Base-by-base conservation (phyloP, 2,888 invertebrate species). In the Melinaea menophilus region DNA sequence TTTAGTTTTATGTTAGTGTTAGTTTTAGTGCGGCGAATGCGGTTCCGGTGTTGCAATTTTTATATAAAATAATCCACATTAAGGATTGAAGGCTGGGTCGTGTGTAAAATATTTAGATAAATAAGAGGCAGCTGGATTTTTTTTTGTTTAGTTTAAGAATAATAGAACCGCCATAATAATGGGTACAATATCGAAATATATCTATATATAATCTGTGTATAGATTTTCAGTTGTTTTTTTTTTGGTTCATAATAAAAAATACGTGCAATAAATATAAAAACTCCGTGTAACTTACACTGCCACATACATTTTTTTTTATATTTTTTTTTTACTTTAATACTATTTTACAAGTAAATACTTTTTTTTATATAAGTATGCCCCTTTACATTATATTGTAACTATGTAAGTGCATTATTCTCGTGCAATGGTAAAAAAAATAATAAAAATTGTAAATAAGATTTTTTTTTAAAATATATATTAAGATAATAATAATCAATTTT, bases 1-100 rank as follows among this genome's bases (percentile, higher is more conserved):
- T 33, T 37, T 55, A 51, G 46, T 56, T 62, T 56, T 45, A 59
- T 47, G 7, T 37, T 37, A 37, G 37, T 7, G 41, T 41, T 41
- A 41, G 3, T 41, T 1, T 41, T 41, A 41, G 9, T 66, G 66
- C 72, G 71, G 75, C 68, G 55, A 56, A 55, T 65, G 61, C 51
- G 41, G 58, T 63, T 63, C 51, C 51, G 57, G 63, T 56, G 35
- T 56, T 68, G 57, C 60, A 68, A 64, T 67, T 57, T 63, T 67
- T 61, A 61, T 57, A 56, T 65, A 61, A 22, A 63, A 64, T 69
- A 56, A 66, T 61, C 58, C 35, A 37, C 11, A 22, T 55, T 62
- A 58, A 69, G 70, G 68, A 67, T 60, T 59, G 63, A 83, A 85
- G 85, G 86, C 86, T 87, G 88, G 85, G 85, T 79, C 77, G 75